phyloP scores from a whole-genome alignment of 2,888 invertebrate species.

The Choristoneura rosaceana region DNA sequence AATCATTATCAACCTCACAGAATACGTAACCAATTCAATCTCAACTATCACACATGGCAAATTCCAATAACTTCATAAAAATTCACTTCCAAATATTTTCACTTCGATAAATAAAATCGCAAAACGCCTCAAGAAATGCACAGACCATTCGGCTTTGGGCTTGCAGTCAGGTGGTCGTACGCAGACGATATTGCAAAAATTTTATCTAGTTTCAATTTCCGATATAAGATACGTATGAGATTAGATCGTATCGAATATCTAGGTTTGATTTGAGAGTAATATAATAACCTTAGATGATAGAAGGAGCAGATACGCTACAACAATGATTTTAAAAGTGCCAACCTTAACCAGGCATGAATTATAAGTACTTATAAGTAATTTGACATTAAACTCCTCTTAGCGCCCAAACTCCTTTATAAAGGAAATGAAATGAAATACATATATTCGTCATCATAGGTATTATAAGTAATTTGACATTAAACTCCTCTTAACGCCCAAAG shows the following conservation, averaged over 20 bases:
- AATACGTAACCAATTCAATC: neutral
- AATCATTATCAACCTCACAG: neutral
- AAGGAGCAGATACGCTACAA: neutral
- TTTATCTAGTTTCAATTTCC: constrained; percentile 56
- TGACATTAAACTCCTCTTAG: too few relatives aligned
- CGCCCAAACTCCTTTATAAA: too few relatives aligned
- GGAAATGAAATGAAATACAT: too few relatives aligned
- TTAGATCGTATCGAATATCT: constrained; percentile 29
- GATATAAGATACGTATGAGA: constrained; percentile 32
- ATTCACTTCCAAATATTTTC: constrained; percentile 19
- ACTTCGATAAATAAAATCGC: constrained; percentile 31
- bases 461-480: too few relatives aligned
- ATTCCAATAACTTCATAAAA: constrained; percentile 7
- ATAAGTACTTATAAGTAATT: too few relatives aligned
- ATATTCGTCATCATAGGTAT: too few relatives aligned
- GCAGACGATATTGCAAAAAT: constrained; percentile 49
- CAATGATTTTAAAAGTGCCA: too few relatives aligned
- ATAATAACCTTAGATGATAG: constrained; percentile 12
- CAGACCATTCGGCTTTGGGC: constrained; percentile 12
- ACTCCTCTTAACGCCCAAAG: too few relatives aligned
- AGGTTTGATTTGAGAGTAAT: constrained; percentile 29
- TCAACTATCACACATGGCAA: neutral
- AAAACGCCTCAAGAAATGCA: neutral
- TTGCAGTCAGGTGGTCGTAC: constrained; percentile 45
- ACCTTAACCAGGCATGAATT: too few relatives aligned